Evolutionary conservation across 2,888 invertebrate genomes (phyloP), one percentile per base, ranked within the genome.

Genomic region (Pseudoips prasinana): DNA sequence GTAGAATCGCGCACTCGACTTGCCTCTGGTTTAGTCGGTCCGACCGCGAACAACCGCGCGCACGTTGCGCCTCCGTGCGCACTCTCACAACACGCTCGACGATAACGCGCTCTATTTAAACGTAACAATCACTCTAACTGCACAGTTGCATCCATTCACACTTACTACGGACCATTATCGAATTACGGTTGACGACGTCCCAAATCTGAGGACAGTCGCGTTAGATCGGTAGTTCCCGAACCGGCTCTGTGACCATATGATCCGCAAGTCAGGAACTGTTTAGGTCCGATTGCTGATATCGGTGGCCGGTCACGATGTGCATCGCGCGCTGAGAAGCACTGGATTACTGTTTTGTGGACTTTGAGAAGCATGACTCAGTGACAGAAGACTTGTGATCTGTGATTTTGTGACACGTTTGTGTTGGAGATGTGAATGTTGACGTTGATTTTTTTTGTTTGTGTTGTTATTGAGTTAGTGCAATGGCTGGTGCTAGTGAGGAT

Each of bases 401-500:
- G 68, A 44, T 60, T 63, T 64, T 52, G 75, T 73, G 73, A 72
- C 68, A 67, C 41, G 63, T 53, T 65, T 60, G 53, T 62, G 64
- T 68, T 74, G 73, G 78, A 78, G 66, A 80, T 81, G 85, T 86
- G 80, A 80, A 73, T 78, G 68, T 77, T 75, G 76, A 72, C 64
- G 63, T 71, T 58, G 65, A 62, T 58, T 48, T 49, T 48, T 49
- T 35, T 60, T 56, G 46, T 52, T 40, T 47, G 57, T 67, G 66
- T 59, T 70, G 68, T 61, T 58, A 65, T 57, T 64, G 56, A 69
- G 35, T 69, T 25, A 75, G 81, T 78, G 81, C 60, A 57, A 88
- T 87, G 87, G 86, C 86, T 59, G 85, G 87, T 74, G 83, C 70
- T 56, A 77, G 71, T 73, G 84, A 79, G 56, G 84, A 78, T 34